Evolutionary conservation across 2,888 invertebrate species (phyloP).

Genomic region (Drosophila dives): DNA sequence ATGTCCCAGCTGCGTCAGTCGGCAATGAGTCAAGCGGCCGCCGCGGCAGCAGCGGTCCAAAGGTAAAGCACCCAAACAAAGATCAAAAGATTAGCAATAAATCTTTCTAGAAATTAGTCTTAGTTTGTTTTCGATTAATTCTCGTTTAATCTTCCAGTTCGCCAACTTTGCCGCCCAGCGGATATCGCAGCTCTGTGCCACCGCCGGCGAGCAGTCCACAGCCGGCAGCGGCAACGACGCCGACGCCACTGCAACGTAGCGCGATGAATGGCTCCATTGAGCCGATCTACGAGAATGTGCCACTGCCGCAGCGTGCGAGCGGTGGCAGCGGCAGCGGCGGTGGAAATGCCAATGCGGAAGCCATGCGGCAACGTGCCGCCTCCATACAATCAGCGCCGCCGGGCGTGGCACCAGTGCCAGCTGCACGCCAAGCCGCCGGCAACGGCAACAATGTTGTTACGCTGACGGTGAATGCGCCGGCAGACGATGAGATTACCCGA

Average conservation of each 20-base stretch:
- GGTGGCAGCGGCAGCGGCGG: constrained; percentile 48
- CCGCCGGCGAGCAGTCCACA: constrained; percentile 82
- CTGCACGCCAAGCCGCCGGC: constrained; percentile 47
- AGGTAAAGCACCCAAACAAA: constrained; percentile 43
- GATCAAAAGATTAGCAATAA: background rate
- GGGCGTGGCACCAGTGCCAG: constrained; percentile 85
- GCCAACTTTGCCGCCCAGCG: constrained; percentile 85
- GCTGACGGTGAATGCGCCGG: constrained; percentile 52
- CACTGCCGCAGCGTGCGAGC: constrained; percentile 81
- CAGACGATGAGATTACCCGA: constrained; percentile 65
- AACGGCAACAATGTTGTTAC: constrained; percentile 58
- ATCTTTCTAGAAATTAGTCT: background rate
- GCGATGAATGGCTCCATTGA: constrained; percentile 87
- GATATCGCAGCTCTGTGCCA: constrained; percentile 85
- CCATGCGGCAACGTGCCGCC: constrained; percentile 86
- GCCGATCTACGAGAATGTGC: constrained; percentile 93
- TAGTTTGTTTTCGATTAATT: background rate
- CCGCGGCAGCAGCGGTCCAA: constrained; percentile 65
- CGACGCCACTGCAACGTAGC: constrained; percentile 83
- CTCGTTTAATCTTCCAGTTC: constrained; percentile 46
- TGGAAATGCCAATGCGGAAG: constrained; percentile 58
- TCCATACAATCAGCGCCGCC: constrained; percentile 90
- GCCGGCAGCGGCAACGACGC: constrained; percentile 82
- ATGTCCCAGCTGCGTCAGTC: constrained; percentile 81
- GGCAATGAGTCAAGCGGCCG: constrained; percentile 77